Evolutionary conservation across 2,888 invertebrate species (phyloP).

Genomic region (Ceramica pisi): DNA sequence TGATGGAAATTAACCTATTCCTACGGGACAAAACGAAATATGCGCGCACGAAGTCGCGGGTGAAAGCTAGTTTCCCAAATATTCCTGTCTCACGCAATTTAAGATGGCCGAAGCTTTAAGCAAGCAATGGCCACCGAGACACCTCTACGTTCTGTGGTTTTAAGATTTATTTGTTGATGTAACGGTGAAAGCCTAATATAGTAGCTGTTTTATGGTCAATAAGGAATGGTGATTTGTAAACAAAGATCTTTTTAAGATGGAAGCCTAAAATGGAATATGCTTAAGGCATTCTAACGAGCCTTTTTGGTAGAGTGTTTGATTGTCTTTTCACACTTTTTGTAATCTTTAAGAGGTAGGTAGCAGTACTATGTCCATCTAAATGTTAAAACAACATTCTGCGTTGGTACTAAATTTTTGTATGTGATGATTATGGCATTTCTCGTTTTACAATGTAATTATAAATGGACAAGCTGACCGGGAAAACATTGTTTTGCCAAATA

Average conservation of each 20-base stretch:
- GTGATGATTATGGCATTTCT: background rate
- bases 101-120: too few relatives aligned
- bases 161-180: constrained; percentile 39
- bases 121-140: too few relatives aligned
- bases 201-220: constrained; percentile 13
- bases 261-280: constrained; percentile 12
- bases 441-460: too few relatives aligned
- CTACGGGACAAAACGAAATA: too few relatives aligned
- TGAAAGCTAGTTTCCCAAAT: too few relatives aligned
- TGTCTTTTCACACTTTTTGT: background rate
- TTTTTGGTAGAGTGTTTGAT: constrained; percentile 14
- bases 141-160: background rate
- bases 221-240: constrained; percentile 33
- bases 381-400: background rate
- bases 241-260: constrained; percentile 14
- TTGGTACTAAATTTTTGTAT: background rate
- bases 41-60: too few relatives aligned
- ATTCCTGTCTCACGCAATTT: too few relatives aligned
- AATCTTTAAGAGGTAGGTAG: background rate
- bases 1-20: too few relatives aligned
- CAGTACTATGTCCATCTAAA: background rate
- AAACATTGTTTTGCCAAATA: too few relatives aligned
- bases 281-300: constrained; percentile 10
- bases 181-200: constrained; percentile 50
- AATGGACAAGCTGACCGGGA: too few relatives aligned